These are phyloP conservation scores for Sphaeramia orbicularis DNA, from an alignment of 2,797 vertebrate genomes.

Conservation along the genomic window DNA sequence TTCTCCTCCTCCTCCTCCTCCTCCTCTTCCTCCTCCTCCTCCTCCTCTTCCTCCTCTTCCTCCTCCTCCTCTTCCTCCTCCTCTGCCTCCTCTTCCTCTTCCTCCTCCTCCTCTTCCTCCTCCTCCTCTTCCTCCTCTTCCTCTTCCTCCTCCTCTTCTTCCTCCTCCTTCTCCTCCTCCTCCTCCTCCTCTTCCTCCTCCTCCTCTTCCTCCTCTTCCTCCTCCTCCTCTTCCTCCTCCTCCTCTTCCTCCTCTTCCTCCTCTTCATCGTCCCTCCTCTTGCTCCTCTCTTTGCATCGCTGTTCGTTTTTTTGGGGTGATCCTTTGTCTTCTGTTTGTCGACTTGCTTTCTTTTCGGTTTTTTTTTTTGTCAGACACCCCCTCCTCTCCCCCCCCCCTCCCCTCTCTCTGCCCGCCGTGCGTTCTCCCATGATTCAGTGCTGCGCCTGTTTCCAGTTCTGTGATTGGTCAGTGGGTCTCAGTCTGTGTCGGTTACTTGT, in stretches of 20 bases:
- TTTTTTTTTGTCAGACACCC: slow-evolving; percentile 72
- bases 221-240: slow-evolving; percentile 72
- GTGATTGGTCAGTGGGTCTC: slow-evolving; percentile 83
- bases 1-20: too few species aligned
- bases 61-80: too few species aligned
- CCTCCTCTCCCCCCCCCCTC: background rate
- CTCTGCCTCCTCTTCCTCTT: too few species aligned
- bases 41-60: too few species aligned
- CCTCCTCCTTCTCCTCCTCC: too few species aligned
- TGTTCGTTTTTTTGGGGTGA: slow-evolving; percentile 70
- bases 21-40: too few species aligned
- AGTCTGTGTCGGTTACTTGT: slow-evolving; percentile 80
- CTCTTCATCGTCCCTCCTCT: slow-evolving; percentile 67
- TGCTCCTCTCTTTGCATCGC: slow-evolving; percentile 65
- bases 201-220: too few species aligned
- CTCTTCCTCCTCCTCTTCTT: too few species aligned
- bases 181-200: too few species aligned
- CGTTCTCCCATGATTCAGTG: slow-evolving; percentile 76
- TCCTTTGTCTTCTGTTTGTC: slow-evolving; percentile 74
- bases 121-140: too few species aligned
- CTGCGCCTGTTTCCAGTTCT: slow-evolving; percentile 76
- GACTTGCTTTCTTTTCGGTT: slow-evolving; percentile 70
- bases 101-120: too few species aligned
- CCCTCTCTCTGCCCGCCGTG: slow-evolving; percentile 62
- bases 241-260: slow-evolving; percentile 65